Base-by-base conservation (phyloP, 2,113 vertebrate genomes). In the Plectropomus leopardus region DNA sequence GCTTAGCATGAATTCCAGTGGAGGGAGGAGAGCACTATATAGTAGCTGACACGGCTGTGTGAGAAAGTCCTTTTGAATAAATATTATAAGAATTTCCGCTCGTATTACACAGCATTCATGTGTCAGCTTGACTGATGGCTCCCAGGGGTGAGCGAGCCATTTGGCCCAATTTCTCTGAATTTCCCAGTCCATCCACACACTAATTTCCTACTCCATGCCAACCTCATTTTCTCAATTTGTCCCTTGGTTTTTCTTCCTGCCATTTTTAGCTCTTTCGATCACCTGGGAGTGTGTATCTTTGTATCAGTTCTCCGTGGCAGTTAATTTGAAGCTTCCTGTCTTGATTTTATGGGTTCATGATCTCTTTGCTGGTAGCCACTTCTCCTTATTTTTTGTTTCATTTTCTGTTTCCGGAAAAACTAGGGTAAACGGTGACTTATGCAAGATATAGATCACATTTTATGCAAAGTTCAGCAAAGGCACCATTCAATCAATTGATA, bases 151-250 rank as follows among this genome's bases (percentile, higher is more conserved):
- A 50, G 44, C 0, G 28, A 81, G 78, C 23, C 80, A 17, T 90
- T 90, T 90, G 91, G 77, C 92, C 93, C 88, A 92, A 72, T 93
- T 94, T 83, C 80, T 73, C 61, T 76, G 42, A 82, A 84, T 87
- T 72, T 84, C 86, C 82, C 81, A 82, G 80, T 89, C 77, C 87
- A 82, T 89, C 75, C 63, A 77, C 81, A 73, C 74, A 17, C 83
- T 87, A 84, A 92, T 92, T 89, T 88, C 82, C 78, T 75, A 69
- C 80, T 92, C 87, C 73, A 74, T 73, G 66, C 84, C 91, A 93
- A 76, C 93, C 93, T 94, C 65, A 44, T 92, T 94, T n/a, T 92
- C 89, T 89, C 68, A 78, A 64, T 84, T 86, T 82, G 80, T 91
- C 71, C 77, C 78, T 61, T 83, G 79, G 60, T 86, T 86, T 82